These are phyloP conservation scores for Exocentrus adspersus DNA, from an alignment of 2,888 invertebrate genomes.

Conservation along the genomic window DNA sequence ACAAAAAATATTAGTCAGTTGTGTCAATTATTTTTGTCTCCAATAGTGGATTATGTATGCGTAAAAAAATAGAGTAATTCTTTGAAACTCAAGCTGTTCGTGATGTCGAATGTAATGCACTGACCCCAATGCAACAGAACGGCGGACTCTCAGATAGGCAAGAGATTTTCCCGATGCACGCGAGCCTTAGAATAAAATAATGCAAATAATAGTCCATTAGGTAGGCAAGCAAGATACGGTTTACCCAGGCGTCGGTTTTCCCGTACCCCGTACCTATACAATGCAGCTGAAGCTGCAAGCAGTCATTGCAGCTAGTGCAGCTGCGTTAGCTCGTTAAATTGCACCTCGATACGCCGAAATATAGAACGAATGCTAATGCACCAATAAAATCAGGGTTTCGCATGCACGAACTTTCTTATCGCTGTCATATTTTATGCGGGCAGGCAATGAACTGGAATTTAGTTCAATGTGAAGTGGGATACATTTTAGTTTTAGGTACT, in stretches of 20 bases:
- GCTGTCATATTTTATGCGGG: neutral
- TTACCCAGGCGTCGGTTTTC: slow-evolving; percentile 5
- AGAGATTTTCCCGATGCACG: slow-evolving; percentile 21
- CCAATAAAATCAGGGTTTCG: neutral
- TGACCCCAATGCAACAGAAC: slow-evolving; percentile 23
- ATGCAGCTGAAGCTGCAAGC: no score
- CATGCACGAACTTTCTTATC: neutral
- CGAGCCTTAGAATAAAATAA: slow-evolving; percentile 24
- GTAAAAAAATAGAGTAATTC: neutral
- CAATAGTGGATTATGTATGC: neutral
- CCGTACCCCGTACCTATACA: no score
- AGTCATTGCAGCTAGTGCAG: neutral
- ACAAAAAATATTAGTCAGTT: no score
- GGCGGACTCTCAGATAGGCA: neutral
- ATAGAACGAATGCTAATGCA: neutral
- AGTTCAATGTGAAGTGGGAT: no score
- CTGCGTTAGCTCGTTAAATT: neutral
- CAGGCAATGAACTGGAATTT: no score
- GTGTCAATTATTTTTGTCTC: no score
- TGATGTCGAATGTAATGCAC: slow-evolving; percentile 27
- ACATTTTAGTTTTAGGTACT: no score
- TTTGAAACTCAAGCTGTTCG: slow-evolving; percentile 14
- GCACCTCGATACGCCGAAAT: neutral
- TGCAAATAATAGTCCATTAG: slow-evolving; percentile 29
- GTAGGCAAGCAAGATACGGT: slow-evolving; percentile 24